phyloP scores from a whole-genome alignment of 92 coral and sea anemone species.

The Virgularia gustaviana region DNA sequence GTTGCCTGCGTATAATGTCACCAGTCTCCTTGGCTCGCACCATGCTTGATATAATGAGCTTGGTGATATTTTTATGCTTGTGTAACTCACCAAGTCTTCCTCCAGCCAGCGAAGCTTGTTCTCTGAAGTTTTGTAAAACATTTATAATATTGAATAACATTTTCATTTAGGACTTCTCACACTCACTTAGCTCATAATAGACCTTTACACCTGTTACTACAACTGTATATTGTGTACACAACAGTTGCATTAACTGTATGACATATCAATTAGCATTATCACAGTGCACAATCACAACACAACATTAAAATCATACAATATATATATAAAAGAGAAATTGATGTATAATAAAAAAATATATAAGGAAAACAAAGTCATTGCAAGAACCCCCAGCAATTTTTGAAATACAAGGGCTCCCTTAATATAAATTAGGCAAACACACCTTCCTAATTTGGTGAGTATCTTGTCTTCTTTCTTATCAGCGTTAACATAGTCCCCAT shows the following conservation, averaged over 20 bases:
- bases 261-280: no score
- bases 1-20: conserved; percentile 62
- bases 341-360: background rate
- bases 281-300: no score
- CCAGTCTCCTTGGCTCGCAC: conserved; percentile 83
- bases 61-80: conserved; percentile 43
- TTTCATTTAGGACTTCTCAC: no score
- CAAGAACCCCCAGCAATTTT: background rate
- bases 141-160: no score
- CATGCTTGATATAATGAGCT: conserved; percentile 72
- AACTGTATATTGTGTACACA: background rate
- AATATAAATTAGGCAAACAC: conserved; percentile 3
- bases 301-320: background rate
- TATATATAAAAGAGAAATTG: background rate
- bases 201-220: no score
- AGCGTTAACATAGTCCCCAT: conserved; percentile 72
- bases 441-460: conserved; percentile 91
- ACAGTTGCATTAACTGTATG: no score
- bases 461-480: conserved; percentile 60
- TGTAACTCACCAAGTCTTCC: conserved; percentile 62
- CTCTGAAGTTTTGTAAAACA: conserved; percentile 46
- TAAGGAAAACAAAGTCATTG: background rate
- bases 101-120: conserved; percentile 81
- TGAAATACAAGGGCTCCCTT: background rate
- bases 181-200: no score